Evolutionary conservation across 2,797 vertebrate species (phyloP), one percentile per base, ranked within the genome.

Genomic region (Crax fasciolata): DNA sequence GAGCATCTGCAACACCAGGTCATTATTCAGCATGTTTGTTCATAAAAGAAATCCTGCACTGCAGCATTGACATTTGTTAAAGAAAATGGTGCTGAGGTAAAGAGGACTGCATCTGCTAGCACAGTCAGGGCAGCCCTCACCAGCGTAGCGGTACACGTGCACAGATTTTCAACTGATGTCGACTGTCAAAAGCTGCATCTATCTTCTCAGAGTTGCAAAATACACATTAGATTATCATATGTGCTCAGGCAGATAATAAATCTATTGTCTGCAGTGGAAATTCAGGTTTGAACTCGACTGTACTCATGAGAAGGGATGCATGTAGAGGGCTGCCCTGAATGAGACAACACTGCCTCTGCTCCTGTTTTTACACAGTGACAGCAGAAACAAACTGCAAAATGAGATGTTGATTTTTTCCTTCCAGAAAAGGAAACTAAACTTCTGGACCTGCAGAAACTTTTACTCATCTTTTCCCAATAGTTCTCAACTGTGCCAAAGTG

Each of bases 151-250:
- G 41, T 11, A 43, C 41, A 43, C 41, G 11, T 88, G 62, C 2
- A 13, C 44, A 54, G 58, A 57, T 86, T 91, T 75, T 55, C 70
- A 94, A 68, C 61, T 17, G 27, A 35, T 21, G n/a, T 18, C 79
- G 87, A 39, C 62, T 86, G 71, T 79, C 70, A 84, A 88, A 96
- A 89, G 51, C 43, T 59, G 10, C 70, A 66, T 48, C 52, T 46
- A 27, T 68, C 81, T 87, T 70, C 66, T 73, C 32, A 91, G 62
- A 63, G 24, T 24, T 71, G 25, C 75, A 93, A 87, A 92, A 74
- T 23, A 84, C 44, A 54, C 7, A 55, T 89, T 38, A 63, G 48
- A 38, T 74, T 44, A 48, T 79, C 4, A 2, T 32, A 16, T 10
- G 38, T 13, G 32, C 48, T 35, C 30, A 75, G 57, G 57, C 17